Evolutionary conservation across 2,797 vertebrate genomes (phyloP).

Genomic region (Tadarida brasiliensis): DNA sequence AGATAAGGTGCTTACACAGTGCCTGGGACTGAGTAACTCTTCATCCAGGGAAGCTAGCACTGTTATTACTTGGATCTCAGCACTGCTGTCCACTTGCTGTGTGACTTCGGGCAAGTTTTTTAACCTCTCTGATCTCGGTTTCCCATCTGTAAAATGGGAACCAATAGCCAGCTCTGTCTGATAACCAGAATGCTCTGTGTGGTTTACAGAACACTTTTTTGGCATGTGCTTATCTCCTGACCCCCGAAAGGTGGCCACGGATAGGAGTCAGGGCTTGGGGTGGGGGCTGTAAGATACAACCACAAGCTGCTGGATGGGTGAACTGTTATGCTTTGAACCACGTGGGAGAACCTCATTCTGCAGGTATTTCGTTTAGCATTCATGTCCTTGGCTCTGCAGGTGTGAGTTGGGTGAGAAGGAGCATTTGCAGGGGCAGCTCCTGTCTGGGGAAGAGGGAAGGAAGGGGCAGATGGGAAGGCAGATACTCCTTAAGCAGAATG

Average conservation of each 20-base stretch:
- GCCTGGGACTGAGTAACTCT: neutral
- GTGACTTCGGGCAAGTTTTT: neutral
- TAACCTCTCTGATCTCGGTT: constrained; percentile 35
- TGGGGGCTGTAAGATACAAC: neutral
- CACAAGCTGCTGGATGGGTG: neutral
- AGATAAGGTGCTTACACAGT: neutral
- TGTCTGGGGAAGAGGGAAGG: neutral
- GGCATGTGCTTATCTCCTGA: neutral
- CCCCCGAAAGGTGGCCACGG: neutral
- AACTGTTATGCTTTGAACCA: neutral
- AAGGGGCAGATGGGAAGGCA: neutral
- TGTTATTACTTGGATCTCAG: neutral
- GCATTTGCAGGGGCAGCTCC: neutral
- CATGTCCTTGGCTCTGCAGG: neutral
- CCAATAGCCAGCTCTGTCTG: neutral
- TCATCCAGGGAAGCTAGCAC: neutral
- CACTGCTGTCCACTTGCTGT: neutral
- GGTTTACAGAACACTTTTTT: neutral
- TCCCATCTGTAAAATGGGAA: neutral
- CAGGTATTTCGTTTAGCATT: neutral
- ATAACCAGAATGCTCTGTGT: neutral
- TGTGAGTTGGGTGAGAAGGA: neutral
- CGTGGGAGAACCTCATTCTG: neutral
- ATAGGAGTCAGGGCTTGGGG: neutral
- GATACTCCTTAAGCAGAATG: neutral